Evolutionary conservation across 23 tunicate genomes (phyloP), one percentile per base, ranked within the genome.

Genomic region (Ciona savignyi): DNA sequence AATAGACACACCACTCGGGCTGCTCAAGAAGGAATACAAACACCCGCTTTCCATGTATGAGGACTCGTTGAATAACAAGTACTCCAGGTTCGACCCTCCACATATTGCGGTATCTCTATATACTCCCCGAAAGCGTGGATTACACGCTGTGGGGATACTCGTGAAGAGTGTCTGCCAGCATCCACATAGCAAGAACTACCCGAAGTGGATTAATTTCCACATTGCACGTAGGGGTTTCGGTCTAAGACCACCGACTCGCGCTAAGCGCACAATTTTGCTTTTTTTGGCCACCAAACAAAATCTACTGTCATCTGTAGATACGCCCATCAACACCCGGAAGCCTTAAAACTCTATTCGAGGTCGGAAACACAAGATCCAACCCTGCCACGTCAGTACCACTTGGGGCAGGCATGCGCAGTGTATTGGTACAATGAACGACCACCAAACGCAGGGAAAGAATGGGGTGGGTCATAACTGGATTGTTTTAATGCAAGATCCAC

Each of bases 21-120:
- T 86, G 23, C 27, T 86, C 27, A 67, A 66, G 27, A 62, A 80
- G 61, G 93, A 86, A 78, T 86, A 86, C 77, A 86, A 86, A 48
- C 93, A 86, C 75, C 93, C 93, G 1, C 51, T 86, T 27, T 86
- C 93, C 1, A 86, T 86, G 85, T 86, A 86, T 31, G 93, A 86
- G 63, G 73, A 70, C 33, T 77, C 81, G 23, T 28, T 80, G 20
- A 80, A 69, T 65, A 77, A 77, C 21, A 27, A 62, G 72, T 86
- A 72, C 31, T 80, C 81, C 62, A 86, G 81, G 85, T 85, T 75
- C 71, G 32, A 15, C 19, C 61, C 15, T 15, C 61, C 20, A 66
- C 34, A 66, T 3, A 3, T 27, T 66, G 70, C 30, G 70, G 70
- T 27, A 19, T 3, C n/a, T n/a, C n/a, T n/a, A n/a, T n/a, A n/a